phyloP scores from a whole-genome alignment of 2,797 vertebrate genomes.

The Cirrhinus molitorella region DNA sequence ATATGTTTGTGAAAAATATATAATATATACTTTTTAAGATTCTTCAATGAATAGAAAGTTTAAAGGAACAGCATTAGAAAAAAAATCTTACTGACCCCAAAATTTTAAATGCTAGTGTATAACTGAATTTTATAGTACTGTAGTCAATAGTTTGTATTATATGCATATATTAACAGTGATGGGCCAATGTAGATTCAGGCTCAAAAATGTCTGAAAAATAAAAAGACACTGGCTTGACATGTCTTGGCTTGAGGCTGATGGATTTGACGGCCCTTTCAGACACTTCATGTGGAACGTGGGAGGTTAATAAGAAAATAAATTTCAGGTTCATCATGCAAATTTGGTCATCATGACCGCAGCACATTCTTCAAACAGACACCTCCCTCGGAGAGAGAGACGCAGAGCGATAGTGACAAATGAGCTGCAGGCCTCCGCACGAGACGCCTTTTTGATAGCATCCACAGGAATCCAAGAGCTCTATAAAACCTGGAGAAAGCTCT shows the following conservation, averaged over 20 bases:
- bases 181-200: background rate
- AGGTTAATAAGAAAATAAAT: slow-evolving; percentile 77
- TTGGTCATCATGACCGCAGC: slow-evolving; percentile 86
- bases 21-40: too few relatives aligned
- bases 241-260: slow-evolving; percentile 40
- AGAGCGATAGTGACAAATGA: slow-evolving; percentile 92
- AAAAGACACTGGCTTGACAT: background rate
- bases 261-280: slow-evolving; percentile 32
- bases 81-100: too few relatives aligned
- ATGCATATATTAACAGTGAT: background rate
- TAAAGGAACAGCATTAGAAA: too few relatives aligned
- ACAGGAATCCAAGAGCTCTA: background rate
- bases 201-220: background rate
- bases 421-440: slow-evolving; percentile 84
- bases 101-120: background rate
- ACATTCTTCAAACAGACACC: slow-evolving; percentile 97
- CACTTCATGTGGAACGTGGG: slow-evolving; percentile 31
- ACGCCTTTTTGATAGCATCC: slow-evolving; percentile 67
- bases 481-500: slow-evolving; percentile 11
- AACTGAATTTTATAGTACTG: background rate
- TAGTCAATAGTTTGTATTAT: background rate
- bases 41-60: too few relatives aligned
- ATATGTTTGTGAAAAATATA: background rate
- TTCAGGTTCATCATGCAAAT: slow-evolving; percentile 93
- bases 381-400: slow-evolving; percentile 87